phyloP scores from a whole-genome alignment of 2,113 vertebrate genomes.

The Hassar affinis region DNA sequence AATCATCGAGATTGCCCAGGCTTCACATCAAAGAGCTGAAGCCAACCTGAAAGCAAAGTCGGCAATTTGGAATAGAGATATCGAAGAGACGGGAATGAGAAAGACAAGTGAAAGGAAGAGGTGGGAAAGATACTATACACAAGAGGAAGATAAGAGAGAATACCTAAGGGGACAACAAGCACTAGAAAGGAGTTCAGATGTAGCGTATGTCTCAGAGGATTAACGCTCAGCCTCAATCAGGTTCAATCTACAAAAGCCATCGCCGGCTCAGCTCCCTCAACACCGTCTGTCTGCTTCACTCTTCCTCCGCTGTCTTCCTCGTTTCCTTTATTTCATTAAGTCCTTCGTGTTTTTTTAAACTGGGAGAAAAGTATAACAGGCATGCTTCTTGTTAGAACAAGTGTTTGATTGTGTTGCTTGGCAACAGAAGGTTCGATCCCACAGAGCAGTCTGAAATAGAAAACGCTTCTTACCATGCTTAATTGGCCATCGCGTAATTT shows the following conservation, averaged over 20 bases:
- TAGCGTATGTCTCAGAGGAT: conserved; percentile 29
- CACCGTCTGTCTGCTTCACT: neutral
- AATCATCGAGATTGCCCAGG: conserved; percentile 34
- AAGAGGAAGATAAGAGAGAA: conserved; percentile 27
- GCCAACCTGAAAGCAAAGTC: conserved; percentile 54
- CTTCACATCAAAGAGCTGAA: conserved; percentile 31
- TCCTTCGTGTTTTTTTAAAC: neutral
- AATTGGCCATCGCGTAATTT: neutral
- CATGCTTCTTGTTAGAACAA: neutral
- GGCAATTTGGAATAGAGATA: conserved; percentile 50
- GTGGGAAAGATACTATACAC: neutral
- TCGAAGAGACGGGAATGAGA: conserved; percentile 26
- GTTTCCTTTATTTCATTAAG: neutral
- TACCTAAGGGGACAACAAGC: conserved; percentile 11
- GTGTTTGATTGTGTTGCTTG: conserved; percentile 2
- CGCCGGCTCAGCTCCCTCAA: conserved; percentile 35
- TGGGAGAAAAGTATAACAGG: neutral
- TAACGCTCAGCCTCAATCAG: conserved; percentile 13
- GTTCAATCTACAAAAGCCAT: conserved; percentile 48
- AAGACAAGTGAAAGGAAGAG: conserved; percentile 35
- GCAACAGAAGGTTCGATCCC: neutral
- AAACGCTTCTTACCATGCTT: neutral
- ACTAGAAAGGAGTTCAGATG: conserved; percentile 33
- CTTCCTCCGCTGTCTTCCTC: neutral
- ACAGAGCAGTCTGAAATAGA: neutral